A percentile compares a stretch with the other conserved stretches of the same genome.
phyloP scores from a whole-genome alignment of 2,797 vertebrate genomes.

The Eidolon dupreanum region DNA sequence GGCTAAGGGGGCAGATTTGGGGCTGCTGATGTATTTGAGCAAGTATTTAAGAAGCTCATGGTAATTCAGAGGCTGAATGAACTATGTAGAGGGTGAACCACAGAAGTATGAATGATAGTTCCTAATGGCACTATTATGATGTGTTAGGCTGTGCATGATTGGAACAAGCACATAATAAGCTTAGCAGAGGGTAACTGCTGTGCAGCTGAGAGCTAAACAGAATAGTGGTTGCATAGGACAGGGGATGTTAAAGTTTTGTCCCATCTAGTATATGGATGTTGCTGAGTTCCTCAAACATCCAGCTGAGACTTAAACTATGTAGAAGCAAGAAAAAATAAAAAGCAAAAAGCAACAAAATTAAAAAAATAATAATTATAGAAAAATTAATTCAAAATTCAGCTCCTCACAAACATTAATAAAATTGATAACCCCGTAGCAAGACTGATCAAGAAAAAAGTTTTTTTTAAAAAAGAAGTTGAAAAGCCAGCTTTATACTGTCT shows the following conservation, averaged over 20 bases:
- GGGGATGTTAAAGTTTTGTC: background rate
- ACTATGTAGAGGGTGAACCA: too few relatives aligned
- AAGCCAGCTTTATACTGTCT: background rate
- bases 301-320: background rate
- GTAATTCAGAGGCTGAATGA: background rate
- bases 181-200: background rate
- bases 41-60: background rate
- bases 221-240: background rate
- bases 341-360: background rate
- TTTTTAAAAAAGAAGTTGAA: background rate
- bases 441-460: background rate
- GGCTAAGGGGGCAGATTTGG: background rate
- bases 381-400: background rate
- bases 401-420: background rate
- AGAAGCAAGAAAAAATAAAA: background rate
- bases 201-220: background rate
- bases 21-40: background rate
- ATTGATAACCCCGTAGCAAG: background rate
- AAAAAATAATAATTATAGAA: background rate
- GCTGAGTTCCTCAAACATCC: background rate
- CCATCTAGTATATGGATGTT: background rate
- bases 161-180: background rate
- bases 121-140: background rate
- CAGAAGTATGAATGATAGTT: background rate
- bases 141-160: fast-evolving